Evolutionary conservation across 2,888 invertebrate species (phyloP).

Genomic region (Brachyptera risi): DNA sequence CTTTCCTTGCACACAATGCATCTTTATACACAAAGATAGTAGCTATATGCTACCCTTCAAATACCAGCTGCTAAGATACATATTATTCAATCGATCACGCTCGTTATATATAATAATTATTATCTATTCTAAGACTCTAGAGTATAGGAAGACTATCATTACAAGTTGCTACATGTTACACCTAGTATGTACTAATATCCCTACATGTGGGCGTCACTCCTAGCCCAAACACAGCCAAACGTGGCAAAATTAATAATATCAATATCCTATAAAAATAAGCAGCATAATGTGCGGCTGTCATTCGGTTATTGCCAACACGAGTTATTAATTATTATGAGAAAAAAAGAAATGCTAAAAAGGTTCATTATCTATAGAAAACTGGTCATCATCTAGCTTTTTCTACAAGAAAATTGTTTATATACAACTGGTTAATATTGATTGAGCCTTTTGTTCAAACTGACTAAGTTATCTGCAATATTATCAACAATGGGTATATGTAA

Average conservation of each 20-base stretch:
- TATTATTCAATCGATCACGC: background rate
- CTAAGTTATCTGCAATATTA: constrained; percentile 33
- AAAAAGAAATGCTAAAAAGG: constrained; percentile 32
- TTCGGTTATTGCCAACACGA: constrained; percentile 29
- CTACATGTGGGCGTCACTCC: background rate
- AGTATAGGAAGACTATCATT: constrained; percentile 30
- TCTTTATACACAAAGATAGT: too few species aligned
- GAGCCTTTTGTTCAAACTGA: constrained; percentile 35
- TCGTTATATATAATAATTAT: background rate
- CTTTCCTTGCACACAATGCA: constrained; percentile 16
- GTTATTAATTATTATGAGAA: too few species aligned
- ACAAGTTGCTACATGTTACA: background rate
- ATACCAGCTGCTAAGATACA: background rate
- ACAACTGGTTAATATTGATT: constrained; percentile 30
- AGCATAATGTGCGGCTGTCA: constrained; percentile 31
- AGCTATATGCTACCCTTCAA: background rate
- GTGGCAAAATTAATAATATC: constrained; percentile 32
- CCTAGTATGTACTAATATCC: background rate
- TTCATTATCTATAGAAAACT: constrained; percentile 34
- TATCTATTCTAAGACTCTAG: background rate
- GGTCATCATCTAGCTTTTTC: constrained; percentile 24
- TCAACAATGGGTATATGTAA: constrained; percentile 36
- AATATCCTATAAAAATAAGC: constrained; percentile 35
- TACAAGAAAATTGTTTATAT: constrained; percentile 26
- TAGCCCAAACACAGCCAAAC: constrained; percentile 35